Conservation (phyloP, 2,113 vertebrate species). For the Anarrhichthys ocellatus region DNA sequence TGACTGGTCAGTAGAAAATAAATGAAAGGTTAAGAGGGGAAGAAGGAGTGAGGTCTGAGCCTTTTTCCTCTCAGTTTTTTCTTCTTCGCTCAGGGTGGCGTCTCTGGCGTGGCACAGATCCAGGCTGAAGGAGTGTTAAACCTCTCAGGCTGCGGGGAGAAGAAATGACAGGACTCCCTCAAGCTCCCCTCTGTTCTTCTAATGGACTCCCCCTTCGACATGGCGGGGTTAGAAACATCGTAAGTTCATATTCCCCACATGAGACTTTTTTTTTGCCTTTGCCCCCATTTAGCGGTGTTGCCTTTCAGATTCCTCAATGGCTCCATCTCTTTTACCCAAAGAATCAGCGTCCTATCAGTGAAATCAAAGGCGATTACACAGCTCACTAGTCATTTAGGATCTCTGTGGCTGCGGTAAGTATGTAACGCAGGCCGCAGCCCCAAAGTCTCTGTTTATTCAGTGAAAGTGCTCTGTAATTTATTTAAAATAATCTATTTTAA, state of each 20-base stretch:
- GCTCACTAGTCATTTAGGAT: slow-evolving; percentile 92
- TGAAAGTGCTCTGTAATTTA: slow-evolving; percentile 99
- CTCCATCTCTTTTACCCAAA: slow-evolving; percentile 84
- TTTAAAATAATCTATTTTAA: slow-evolving; percentile 99
- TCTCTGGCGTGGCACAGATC: slow-evolving; percentile 53
- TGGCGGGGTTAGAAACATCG: slow-evolving; percentile 86
- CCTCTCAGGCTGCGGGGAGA: slow-evolving; percentile 85
- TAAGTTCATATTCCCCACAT: slow-evolving; percentile 87
- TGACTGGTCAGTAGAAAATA: slow-evolving; percentile 64
- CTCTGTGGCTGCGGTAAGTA: slow-evolving; percentile 93
- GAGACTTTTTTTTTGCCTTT: slow-evolving; percentile 73
- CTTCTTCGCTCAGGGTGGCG: slow-evolving; percentile 52
- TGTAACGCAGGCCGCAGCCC: slow-evolving; percentile 92
- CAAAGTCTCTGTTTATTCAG: slow-evolving; percentile 99
- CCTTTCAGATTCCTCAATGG: slow-evolving; percentile 85
- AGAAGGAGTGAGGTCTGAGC: slow-evolving; percentile 40
- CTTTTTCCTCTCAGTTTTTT: slow-evolving; percentile 36
- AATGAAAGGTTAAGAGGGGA: slow-evolving; percentile 57
- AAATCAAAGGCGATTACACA: slow-evolving; percentile 91
- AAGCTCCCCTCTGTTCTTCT: slow-evolving; percentile 89
- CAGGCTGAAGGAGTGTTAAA: slow-evolving; percentile 83
- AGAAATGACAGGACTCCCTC: slow-evolving; percentile 85
- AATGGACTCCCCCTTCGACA: slow-evolving; percentile 88
- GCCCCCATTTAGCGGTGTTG: slow-evolving; percentile 77
- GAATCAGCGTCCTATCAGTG: slow-evolving; percentile 90